Evolutionary conservation across 2,888 invertebrate species (phyloP).

Genomic region (Rotaria macrura): DNA sequence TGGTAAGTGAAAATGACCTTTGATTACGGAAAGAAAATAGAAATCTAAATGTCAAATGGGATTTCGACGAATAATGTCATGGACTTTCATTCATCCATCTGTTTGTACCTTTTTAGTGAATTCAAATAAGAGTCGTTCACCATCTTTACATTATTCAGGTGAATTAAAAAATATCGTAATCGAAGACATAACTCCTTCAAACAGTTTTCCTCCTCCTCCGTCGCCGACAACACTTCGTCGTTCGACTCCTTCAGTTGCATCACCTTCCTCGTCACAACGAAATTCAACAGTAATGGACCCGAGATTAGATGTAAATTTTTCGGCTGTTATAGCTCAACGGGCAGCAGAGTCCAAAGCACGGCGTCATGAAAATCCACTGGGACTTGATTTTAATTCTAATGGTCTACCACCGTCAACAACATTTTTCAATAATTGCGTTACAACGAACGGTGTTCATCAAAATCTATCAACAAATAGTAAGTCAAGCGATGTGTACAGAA

Average conservation of each 20-base stretch:
- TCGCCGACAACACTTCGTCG: not conserved
- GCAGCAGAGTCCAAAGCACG: constrained; percentile 32
- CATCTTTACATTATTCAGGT: not conserved
- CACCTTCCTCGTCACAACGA: not conserved
- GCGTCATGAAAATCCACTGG: constrained; percentile 18
- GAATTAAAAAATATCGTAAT: constrained; percentile 8
- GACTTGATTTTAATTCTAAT: not conserved
- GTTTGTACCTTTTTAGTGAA: not conserved
- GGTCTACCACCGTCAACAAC: constrained; percentile 4
- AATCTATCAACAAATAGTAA: not conserved
- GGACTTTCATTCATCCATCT: not conserved
- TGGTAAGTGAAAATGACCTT: not conserved
- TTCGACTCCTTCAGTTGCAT: not conserved
- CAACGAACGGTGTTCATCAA: not conserved
- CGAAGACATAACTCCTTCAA: not conserved
- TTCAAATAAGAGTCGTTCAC: not conserved
- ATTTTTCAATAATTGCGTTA: not conserved
- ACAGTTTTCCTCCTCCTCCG: not conserved
- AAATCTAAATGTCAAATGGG: too few species aligned
- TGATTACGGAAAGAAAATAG: too few species aligned
- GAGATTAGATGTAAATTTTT: constrained; percentile 26
- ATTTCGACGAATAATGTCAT: not conserved
- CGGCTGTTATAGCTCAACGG: constrained; percentile 29
- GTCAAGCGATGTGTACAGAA: too few species aligned
- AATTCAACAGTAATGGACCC: not conserved